Evolutionary conservation across 2,113 vertebrate species (phyloP).

Genomic region (Toxotes chatareus): DNA sequence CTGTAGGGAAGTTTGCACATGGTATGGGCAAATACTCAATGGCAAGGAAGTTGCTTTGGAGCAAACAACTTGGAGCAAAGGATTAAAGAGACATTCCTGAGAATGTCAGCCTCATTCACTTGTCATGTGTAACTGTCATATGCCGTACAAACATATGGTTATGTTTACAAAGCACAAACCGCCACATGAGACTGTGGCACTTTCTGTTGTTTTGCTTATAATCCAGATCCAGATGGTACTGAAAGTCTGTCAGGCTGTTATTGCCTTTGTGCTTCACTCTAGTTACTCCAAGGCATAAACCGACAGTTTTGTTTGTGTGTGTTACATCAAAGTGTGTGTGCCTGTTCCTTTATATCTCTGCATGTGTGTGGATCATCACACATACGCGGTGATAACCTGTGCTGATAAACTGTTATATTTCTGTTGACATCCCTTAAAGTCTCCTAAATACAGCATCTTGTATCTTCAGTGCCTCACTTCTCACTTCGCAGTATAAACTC

Average conservation of each 20-base stretch:
- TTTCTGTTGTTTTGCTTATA: constrained; percentile 29
- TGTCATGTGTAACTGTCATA: constrained; percentile 2
- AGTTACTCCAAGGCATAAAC: constrained; percentile 23
- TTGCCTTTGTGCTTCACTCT: constrained; percentile 30
- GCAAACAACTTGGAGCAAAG: neutral
- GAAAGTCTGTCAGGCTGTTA: constrained; percentile 21
- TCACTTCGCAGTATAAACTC: neutral
- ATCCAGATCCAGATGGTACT: constrained; percentile 52
- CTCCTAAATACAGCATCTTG: neutral
- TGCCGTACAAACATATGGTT: constrained; percentile 10
- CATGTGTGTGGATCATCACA: neutral
- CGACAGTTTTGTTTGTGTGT: neutral
- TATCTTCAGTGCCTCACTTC: neutral
- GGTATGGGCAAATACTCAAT: neutral
- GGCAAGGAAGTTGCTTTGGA: neutral
- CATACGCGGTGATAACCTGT: neutral
- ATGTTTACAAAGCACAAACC: constrained; percentile 9
- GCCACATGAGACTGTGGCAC: neutral
- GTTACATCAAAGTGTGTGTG: neutral
- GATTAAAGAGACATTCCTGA: neutral
- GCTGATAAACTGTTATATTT: neutral
- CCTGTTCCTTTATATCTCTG: neutral
- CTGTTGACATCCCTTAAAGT: neutral
- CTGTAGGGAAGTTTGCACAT: constrained; percentile 6
- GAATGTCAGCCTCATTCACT: neutral